phyloP scores from a whole-genome alignment of 2,888 invertebrate species.

The Ligdia adustata region DNA sequence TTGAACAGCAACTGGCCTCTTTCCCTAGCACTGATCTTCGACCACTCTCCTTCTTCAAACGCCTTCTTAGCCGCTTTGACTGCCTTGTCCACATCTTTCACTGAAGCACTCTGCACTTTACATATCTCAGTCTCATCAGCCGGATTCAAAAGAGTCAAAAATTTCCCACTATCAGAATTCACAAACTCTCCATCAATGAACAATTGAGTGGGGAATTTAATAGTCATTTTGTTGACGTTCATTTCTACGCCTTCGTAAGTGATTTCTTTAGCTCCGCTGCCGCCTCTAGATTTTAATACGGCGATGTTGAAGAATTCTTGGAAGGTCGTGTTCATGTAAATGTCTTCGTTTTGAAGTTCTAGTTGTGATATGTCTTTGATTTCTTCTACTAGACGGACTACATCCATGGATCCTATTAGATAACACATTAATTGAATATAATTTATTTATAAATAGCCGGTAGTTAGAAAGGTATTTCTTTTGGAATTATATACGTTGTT shows the following conservation, averaged over 20 bases:
- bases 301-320: constrained; percentile 90
- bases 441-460: too few relatives aligned
- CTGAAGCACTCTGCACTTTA: constrained; percentile 88
- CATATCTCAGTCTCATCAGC: constrained; percentile 92
- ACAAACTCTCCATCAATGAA: constrained; percentile 97
- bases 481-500: too few relatives aligned
- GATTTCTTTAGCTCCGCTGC: constrained; percentile 78
- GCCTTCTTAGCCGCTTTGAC: constrained; percentile 94
- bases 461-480: too few relatives aligned
- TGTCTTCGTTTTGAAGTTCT: constrained; percentile 93
- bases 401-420: constrained; percentile 94
- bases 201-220: constrained; percentile 94
- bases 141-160: constrained; percentile 90
- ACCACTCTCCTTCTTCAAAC: constrained; percentile 95
- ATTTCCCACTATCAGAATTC: constrained; percentile 87
- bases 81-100: constrained; percentile 93
- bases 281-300: constrained; percentile 87
- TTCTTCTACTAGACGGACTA: constrained; percentile 96
- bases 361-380: constrained; percentile 91
- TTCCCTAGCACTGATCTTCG: constrained; percentile 96
- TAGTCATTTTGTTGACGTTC: constrained; percentile 91
- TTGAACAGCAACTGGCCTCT: constrained; percentile 92
- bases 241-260: constrained; percentile 90
- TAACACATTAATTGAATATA: not conserved
- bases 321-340: constrained; percentile 96